Evolutionary conservation across 2,888 invertebrate species (phyloP), one percentile per base, ranked within the genome.

Genomic region (Drosophila nr. perissopoda): DNA sequence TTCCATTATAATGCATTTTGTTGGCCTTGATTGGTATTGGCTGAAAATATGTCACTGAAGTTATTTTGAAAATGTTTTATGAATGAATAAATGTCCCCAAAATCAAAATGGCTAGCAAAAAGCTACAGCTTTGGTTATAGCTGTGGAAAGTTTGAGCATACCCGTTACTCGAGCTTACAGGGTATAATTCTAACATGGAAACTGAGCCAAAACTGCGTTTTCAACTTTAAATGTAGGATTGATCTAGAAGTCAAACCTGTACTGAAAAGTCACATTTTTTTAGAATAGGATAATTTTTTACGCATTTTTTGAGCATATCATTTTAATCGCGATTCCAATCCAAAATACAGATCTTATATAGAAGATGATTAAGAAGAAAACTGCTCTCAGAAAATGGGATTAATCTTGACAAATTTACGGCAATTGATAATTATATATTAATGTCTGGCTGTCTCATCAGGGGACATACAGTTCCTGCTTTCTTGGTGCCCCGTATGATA

Each of bases 371-470:
- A 11, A 33, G 33, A 11, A 0, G 10, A 33, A 11, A 31, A 31
- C 10, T 31, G 8, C 10, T 10, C 2, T 0, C 31, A 31, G 10
- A 31, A 31, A 31, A 10, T 10, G 31, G 31, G 31, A 31, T 31
- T 31, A 31, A 31, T 31, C 31, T 31, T 31, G 31, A 31, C 31
- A 10, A 45, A 45, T 42, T 11, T 2, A 11, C 77, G 68, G 79
- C 84, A 84, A 21, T 45, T 25, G 2, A 25, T 16, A 25, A 8
- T 25, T 45, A 25, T 45, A 78, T 67, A 68, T 76, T 66, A 63
- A 75, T 73, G 60, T 40, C 49, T 61, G 57, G 68, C 36, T 65
- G 34, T 7, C 63, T 18, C 21, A 57, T 63, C 60, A 13, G 54
- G 33, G 51, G 66, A 48, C 36, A 34, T 3, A 18, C 48, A 31